Percentiles rank a stretch among this genome's conserved stretches.
Evolutionary conservation across 2,113 vertebrate genomes (phyloP).

Genomic region (Pardalotus punctatus): DNA sequence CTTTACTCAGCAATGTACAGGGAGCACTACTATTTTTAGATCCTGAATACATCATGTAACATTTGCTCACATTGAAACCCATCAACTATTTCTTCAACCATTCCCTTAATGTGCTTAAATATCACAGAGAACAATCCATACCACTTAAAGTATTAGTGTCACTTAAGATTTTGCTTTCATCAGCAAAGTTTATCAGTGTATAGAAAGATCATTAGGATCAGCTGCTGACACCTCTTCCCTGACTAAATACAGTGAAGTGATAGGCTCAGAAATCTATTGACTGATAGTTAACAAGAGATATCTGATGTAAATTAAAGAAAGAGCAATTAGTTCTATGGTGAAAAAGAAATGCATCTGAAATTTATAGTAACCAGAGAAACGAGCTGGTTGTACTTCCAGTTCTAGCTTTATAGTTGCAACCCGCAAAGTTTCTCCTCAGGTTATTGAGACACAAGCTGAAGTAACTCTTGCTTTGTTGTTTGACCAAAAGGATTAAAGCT

Average conservation of each 20-base stretch:
- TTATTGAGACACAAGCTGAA: background rate
- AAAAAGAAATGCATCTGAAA: background rate
- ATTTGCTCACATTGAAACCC: constrained; percentile 9
- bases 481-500: background rate
- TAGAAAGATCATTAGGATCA: background rate
- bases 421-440: background rate
- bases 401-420: background rate
- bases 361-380: background rate
- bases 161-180: constrained; percentile 11
- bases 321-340: background rate
- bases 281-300: background rate
- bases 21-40: background rate
- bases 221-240: background rate
- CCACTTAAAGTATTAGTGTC: constrained; percentile 7
- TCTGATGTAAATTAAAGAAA: background rate
- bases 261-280: background rate
- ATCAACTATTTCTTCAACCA: background rate
- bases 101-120: constrained; percentile 28
- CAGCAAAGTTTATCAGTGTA: background rate
- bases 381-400: background rate
- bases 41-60: background rate
- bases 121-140: constrained; percentile 31
- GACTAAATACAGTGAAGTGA: background rate
- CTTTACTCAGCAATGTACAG: background rate
- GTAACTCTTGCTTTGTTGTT: background rate